phyloP scores from a whole-genome alignment of 2,797 vertebrate species.

The Amniataba percoides region DNA sequence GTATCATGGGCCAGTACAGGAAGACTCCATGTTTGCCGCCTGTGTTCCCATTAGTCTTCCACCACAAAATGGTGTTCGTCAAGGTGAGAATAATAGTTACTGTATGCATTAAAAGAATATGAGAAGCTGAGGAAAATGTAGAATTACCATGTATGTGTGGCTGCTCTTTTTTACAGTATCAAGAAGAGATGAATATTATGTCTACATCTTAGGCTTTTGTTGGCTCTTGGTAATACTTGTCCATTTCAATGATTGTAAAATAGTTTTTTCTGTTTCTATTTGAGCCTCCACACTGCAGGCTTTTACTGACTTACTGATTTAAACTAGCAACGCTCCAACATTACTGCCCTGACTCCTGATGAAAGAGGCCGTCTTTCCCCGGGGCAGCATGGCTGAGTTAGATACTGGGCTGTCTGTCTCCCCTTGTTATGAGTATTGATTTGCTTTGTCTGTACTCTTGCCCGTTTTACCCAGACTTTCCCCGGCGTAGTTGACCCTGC shows the following conservation, averaged over 20 bases:
- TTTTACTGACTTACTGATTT: background rate
- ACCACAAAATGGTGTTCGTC: conserved; percentile 91
- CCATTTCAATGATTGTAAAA: background rate
- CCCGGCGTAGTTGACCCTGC: conserved; percentile 90
- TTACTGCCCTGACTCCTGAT: conserved; percentile 29
- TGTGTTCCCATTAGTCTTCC: conserved; percentile 90
- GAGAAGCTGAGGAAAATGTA: background rate
- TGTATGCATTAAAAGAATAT: background rate
- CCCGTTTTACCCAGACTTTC: conserved; percentile 86
- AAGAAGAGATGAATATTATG: background rate
- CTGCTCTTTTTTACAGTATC: background rate
- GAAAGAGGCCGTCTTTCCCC: conserved; percentile 26
- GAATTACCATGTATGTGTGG: background rate
- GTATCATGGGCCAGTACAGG: conserved; percentile 91
- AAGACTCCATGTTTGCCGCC: conserved; percentile 89
- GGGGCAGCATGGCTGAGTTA: conserved; percentile 23
- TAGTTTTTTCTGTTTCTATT: background rate
- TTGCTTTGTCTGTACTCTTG: conserved; percentile 61
- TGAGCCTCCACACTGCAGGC: background rate
- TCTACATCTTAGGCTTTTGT: background rate
- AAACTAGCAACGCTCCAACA: conserved; percentile 10
- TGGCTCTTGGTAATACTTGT: background rate
- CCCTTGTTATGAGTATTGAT: conserved; percentile 74
- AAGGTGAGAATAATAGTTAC: conserved; percentile 85
- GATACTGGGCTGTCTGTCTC: conserved; percentile 40